These are phyloP conservation scores for Enteromius viviparus DNA, from an alignment of 2,797 vertebrate species.

Conservation along the genomic window DNA sequence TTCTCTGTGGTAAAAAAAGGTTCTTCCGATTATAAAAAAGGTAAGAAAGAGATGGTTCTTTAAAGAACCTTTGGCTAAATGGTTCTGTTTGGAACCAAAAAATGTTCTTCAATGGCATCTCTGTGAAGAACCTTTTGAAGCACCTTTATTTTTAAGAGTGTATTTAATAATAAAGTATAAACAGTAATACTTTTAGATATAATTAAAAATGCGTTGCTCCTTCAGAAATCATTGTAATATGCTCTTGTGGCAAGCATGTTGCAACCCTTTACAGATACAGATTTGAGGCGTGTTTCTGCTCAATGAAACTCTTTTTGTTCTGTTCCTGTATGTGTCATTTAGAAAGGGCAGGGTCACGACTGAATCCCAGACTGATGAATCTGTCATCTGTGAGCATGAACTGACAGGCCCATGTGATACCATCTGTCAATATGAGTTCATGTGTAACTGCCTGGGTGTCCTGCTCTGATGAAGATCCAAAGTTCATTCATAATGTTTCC, in stretches of 20 bases:
- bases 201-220: not conserved
- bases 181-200: not conserved
- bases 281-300: not conserved
- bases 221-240: not conserved
- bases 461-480: not conserved
- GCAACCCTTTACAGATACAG: not conserved
- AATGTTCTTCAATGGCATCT: no score
- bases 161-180: not conserved
- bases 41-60: no score
- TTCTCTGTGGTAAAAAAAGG: no score
- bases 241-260: not conserved
- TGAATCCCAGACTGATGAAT: constrained; percentile 20
- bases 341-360: not conserved
- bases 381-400: constrained; percentile 28
- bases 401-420: constrained; percentile 49
- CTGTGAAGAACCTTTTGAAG: no score
- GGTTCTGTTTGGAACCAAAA: no score
- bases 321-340: not conserved
- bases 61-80: no score
- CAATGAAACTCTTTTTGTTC: not conserved
- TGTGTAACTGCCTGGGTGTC: not conserved
- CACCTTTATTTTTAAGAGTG: no score
- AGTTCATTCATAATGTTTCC: constrained; percentile 26
- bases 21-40: no score
- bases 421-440: constrained; percentile 28